Percentiles rank a stretch among this genome's conserved stretches.
phyloP scores from a whole-genome alignment of 2,113 vertebrate species.

The Pseudopipra pipra region DNA sequence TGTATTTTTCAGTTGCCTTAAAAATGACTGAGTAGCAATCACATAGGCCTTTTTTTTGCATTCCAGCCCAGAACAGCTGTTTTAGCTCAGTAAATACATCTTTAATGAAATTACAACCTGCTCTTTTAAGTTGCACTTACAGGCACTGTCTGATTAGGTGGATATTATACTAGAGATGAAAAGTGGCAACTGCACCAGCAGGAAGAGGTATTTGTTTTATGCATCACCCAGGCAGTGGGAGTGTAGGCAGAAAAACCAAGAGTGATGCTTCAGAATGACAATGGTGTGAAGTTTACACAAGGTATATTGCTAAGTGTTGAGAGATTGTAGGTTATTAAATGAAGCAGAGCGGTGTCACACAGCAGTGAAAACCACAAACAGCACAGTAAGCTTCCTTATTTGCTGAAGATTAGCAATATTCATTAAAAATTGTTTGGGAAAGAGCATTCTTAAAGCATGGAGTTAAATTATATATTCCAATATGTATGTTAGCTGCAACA shows the following conservation, averaged over 20 bases:
- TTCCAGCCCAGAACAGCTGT: conserved; percentile 60
- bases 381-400: neutral
- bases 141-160: conserved; percentile 54
- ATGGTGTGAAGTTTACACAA: neutral
- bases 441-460: neutral
- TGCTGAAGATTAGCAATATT: neutral
- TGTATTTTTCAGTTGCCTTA: conserved; percentile 48
- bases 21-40: conserved; percentile 52
- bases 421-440: neutral
- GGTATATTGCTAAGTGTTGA: neutral
- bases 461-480: neutral
- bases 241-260: neutral
- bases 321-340: neutral
- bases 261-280: neutral
- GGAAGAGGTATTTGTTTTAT: conserved; percentile 20
- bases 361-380: neutral
- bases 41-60: neutral
- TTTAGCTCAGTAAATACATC: conserved; percentile 78
- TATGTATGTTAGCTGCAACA: neutral
- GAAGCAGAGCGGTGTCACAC: neutral
- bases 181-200: conserved; percentile 37
- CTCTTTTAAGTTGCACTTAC: conserved; percentile 35
- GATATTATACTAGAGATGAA: conserved; percentile 46
- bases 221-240: neutral
- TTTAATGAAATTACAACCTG: conserved; percentile 80